phyloP scores from a whole-genome alignment of 2,797 vertebrate species.

The Prunella strophiata region DNA sequence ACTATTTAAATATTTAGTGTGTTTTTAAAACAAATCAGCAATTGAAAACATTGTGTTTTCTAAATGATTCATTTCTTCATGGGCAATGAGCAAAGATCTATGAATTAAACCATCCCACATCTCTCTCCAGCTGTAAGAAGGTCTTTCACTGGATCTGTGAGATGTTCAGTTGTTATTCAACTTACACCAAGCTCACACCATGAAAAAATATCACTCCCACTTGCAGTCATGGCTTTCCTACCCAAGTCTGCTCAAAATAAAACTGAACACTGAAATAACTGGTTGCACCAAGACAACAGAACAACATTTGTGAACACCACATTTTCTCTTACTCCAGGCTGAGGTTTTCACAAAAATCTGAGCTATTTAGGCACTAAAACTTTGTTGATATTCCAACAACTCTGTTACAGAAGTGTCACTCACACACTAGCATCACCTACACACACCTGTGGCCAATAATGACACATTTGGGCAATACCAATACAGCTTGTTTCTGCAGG shows the following conservation, averaged over 20 bases:
- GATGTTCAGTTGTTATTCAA: not conserved
- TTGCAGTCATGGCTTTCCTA: not conserved
- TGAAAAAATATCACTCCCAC: not conserved
- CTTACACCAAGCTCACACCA: not conserved
- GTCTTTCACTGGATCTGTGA: not conserved
- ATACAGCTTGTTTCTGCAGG: conserved; percentile 13
- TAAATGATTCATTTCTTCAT: not conserved
- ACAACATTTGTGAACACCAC: not conserved
- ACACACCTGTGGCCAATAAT: not conserved
- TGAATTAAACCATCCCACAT: not conserved
- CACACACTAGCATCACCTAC: not conserved
- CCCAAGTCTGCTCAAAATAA: not conserved
- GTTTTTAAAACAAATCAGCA: not conserved
- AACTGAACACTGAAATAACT: not conserved
- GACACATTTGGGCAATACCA: not conserved
- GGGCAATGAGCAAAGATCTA: not conserved
- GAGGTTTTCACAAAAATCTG: not conserved
- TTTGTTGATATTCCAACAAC: not conserved
- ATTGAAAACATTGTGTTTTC: not conserved
- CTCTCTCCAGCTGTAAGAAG: not conserved
- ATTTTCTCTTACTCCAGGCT: not conserved
- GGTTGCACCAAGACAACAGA: not conserved
- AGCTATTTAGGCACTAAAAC: not conserved
- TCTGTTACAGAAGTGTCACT: not conserved
- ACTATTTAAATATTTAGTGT: not conserved